Evolutionary conservation across 2,888 invertebrate species (phyloP).

Genomic region (Rhaphigaster nebulosa): DNA sequence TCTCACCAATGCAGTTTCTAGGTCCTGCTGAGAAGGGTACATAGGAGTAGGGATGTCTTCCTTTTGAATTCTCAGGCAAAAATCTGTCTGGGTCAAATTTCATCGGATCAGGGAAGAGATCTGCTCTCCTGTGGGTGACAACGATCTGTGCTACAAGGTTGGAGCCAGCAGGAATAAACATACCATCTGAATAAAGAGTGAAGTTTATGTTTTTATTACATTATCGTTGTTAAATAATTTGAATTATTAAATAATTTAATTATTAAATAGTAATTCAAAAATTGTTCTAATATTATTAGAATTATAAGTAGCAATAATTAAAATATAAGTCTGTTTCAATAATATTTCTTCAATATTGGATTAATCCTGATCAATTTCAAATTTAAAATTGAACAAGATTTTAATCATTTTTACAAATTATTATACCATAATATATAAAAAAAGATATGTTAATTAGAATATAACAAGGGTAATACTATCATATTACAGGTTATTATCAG

Average conservation of each 20-base stretch:
- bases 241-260: no score
- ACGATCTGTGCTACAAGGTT: slow-evolving; percentile 69
- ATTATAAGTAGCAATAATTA: no score
- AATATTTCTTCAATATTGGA: no score
- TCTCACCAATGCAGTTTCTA: slow-evolving; percentile 74
- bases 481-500: background rate
- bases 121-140: slow-evolving; percentile 71
- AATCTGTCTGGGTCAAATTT: slow-evolving; percentile 73
- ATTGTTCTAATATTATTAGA: no score
- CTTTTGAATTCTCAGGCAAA: slow-evolving; percentile 67
- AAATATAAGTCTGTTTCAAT: no score
- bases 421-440: no score
- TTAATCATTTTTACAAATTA: no score
- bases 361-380: no score
- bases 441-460: no score
- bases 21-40: slow-evolving; percentile 77
- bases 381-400: no score
- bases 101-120: slow-evolving; percentile 67
- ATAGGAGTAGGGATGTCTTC: slow-evolving; percentile 72
- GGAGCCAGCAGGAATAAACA: slow-evolving; percentile 70
- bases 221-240: background rate
- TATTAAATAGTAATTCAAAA: no score
- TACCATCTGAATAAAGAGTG: slow-evolving; percentile 67
- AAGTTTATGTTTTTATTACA: background rate
- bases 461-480: background rate